A percentile compares a stretch with the other conserved stretches of the same genome.
These are phyloP conservation scores for Monopterus albus DNA, from an alignment of 2,113 vertebrate genomes.

Conservation along the genomic window DNA sequence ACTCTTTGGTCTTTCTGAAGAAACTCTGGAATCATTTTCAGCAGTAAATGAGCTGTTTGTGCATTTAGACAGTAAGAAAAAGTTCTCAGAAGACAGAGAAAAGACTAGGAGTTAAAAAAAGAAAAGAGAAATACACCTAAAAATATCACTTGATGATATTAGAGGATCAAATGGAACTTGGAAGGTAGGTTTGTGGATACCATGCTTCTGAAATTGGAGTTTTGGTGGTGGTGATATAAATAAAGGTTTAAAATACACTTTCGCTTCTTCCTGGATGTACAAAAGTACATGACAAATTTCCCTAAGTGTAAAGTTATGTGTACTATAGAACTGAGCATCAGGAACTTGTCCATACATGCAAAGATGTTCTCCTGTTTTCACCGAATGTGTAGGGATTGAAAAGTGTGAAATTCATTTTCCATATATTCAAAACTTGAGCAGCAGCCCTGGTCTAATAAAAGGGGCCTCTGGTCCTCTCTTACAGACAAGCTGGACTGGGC, in stretches of 20 bases:
- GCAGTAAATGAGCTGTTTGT: slow-evolving; percentile 52
- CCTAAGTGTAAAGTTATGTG: not conserved
- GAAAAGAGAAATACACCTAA: not conserved
- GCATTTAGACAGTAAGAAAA: slow-evolving; percentile 29
- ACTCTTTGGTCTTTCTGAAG: slow-evolving; percentile 27
- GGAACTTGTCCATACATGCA: slow-evolving; percentile 6
- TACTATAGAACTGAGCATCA: not conserved
- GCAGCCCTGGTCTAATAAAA: slow-evolving; percentile 67
- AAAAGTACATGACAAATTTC: too few species aligned
- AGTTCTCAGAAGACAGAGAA: not conserved
- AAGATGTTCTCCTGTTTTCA: slow-evolving; percentile 37
- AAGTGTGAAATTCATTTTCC: slow-evolving; percentile 65
- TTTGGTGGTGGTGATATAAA: too few species aligned
- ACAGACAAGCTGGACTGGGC: slow-evolving; percentile 47
- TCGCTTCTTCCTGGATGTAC: too few species aligned
- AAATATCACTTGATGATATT: not conserved
- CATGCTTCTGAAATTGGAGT: not conserved
- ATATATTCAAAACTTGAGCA: slow-evolving; percentile 61
- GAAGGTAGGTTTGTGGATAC: not conserved
- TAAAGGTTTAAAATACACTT: too few species aligned
- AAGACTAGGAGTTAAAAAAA: not conserved
- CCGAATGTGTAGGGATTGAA: slow-evolving; percentile 7
- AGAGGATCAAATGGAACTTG: too few species aligned
- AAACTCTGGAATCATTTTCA: slow-evolving; percentile 61
- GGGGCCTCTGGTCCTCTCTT: slow-evolving; percentile 33